phyloP scores from a whole-genome alignment of 2,113 vertebrate species.

The Piprites chloris region DNA sequence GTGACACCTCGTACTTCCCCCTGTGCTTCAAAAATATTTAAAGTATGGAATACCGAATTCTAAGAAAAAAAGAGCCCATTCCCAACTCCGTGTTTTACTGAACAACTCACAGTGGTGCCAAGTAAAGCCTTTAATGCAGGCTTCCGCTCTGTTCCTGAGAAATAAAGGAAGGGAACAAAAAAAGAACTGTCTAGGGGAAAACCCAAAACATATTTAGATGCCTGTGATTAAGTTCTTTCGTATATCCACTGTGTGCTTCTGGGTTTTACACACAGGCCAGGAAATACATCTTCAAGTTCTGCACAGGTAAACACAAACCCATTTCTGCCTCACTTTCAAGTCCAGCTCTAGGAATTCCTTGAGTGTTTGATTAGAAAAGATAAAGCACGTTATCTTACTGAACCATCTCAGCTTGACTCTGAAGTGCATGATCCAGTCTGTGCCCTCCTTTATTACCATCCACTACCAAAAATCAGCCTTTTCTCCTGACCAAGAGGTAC shows the following conservation, averaged over 20 bases:
- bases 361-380: not conserved
- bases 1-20: not conserved
- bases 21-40: not conserved
- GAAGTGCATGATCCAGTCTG: not conserved
- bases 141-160: not conserved
- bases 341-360: not conserved
- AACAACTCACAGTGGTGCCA: not conserved
- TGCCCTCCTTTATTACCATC: not conserved
- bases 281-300: not conserved
- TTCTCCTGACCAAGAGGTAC: not conserved
- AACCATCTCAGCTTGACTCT: not conserved
- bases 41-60: not conserved
- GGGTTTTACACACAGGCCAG: not conserved
- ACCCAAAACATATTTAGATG: not conserved
- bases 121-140: not conserved
- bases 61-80: not conserved
- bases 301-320: not conserved
- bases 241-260: not conserved
- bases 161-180: not conserved
- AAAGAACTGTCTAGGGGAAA: not conserved
- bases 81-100: not conserved
- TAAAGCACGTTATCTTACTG: accelerated
- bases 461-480: not conserved
- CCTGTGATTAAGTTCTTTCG: accelerated
- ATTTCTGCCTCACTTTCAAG: not conserved